phyloP scores from a whole-genome alignment of 2,113 vertebrate species.

The Camelus dromedarius region DNA sequence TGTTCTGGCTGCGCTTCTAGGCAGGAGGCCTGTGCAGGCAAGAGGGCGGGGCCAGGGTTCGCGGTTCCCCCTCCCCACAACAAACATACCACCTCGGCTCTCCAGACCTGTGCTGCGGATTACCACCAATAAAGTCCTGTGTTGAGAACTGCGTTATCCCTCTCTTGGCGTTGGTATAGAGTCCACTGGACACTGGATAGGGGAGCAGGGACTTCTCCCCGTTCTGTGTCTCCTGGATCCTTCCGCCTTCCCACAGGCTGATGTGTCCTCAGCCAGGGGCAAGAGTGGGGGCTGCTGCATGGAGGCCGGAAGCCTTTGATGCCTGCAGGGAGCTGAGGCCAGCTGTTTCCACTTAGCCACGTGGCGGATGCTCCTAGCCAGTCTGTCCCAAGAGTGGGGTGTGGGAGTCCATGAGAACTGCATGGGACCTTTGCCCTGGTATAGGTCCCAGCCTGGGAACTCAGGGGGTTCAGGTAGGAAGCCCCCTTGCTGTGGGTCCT shows the following conservation, averaged over 20 bases:
- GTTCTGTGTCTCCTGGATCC: background rate
- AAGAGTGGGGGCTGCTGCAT: background rate
- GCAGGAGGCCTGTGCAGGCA: conserved; percentile 33
- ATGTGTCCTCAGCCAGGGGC: conserved; percentile 60
- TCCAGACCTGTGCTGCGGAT: background rate
- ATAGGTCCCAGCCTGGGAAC: background rate
- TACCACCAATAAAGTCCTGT: conserved; percentile 72
- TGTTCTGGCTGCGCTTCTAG: conserved; percentile 98
- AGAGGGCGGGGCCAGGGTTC: background rate
- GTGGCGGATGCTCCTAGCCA: background rate
- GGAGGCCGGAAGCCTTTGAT: conserved; percentile 73
- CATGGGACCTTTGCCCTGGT: background rate
- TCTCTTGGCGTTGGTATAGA: background rate
- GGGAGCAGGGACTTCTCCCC: background rate
- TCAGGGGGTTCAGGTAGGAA: background rate
- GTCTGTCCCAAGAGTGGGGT: background rate
- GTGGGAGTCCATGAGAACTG: background rate
- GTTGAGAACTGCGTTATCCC: conserved; percentile 27
- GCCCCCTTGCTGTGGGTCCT: background rate
- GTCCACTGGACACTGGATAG: background rate
- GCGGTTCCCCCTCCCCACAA: background rate
- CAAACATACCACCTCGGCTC: background rate
- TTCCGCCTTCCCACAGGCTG: conserved; percentile 28
- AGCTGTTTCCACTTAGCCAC: conserved; percentile 77
- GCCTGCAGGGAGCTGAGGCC: conserved; percentile 30